Evolutionary conservation across 2,797 vertebrate species (phyloP).

Genomic region (Hapalemur alaotrensis): DNA sequence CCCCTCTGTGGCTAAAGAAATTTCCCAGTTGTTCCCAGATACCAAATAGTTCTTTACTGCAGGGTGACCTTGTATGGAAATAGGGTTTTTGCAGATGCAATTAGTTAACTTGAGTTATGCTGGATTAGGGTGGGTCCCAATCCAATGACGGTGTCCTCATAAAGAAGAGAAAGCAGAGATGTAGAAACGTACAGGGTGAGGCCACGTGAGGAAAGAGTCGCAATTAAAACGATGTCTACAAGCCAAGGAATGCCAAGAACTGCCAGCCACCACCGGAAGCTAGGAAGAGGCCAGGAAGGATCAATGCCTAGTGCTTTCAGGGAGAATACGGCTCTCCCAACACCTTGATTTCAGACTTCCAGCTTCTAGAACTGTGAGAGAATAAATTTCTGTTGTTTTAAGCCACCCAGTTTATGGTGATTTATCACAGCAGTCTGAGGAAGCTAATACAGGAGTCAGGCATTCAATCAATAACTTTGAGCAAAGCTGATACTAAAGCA

Average conservation of each 20-base stretch:
- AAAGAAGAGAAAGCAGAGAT: neutral
- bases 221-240: too few species aligned
- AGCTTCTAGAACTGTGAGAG: neutral
- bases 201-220: neutral
- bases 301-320: neutral
- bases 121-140: neutral
- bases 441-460: neutral
- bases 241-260: neutral
- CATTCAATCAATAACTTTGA: neutral
- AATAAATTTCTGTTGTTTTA: neutral
- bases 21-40: neutral
- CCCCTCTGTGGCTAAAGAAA: neutral
- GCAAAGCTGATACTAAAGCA: neutral
- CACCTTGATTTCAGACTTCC: neutral
- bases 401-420: neutral
- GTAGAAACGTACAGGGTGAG: neutral
- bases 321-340: neutral
- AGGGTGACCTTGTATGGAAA: neutral
- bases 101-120: neutral
- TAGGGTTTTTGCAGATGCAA: neutral
- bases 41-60: neutral
- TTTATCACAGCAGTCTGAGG: neutral
- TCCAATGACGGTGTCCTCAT: neutral
- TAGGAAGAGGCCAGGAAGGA: neutral
- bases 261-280: neutral